A percentile compares a stretch with the other conserved stretches of the same genome.
Conservation (phyloP, 2,888 invertebrate genomes). For the Xylocampa areola region DNA sequence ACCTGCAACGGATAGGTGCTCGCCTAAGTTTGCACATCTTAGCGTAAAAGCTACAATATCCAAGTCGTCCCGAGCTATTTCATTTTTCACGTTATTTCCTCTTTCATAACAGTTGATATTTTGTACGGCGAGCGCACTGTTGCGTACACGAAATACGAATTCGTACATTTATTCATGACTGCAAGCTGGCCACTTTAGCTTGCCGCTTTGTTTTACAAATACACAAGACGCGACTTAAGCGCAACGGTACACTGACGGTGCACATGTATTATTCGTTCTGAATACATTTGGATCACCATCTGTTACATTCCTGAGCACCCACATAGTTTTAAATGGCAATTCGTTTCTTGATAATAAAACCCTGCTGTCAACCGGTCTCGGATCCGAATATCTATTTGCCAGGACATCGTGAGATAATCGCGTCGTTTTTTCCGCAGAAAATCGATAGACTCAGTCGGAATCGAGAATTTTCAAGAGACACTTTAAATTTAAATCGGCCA, state of each 20-base stretch:
- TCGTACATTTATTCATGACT: slow-evolving; percentile 73
- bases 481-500: slow-evolving; percentile 66
- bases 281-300: slow-evolving; percentile 53
- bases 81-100: slow-evolving; percentile 71
- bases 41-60: slow-evolving; percentile 55
- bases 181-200: slow-evolving; percentile 67
- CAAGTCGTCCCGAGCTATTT: slow-evolving; percentile 69
- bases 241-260: slow-evolving; percentile 44
- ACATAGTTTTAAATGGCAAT: slow-evolving; percentile 40
- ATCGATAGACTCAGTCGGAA: slow-evolving; percentile 58
- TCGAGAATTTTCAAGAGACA: slow-evolving; percentile 58
- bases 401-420: slow-evolving; percentile 63
- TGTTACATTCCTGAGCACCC: slow-evolving; percentile 51
- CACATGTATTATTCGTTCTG: slow-evolving; percentile 50
- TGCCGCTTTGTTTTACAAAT: slow-evolving; percentile 68
- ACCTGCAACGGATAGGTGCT: slow-evolving; percentile 57
- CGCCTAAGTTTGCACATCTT: slow-evolving; percentile 49
- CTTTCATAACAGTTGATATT: slow-evolving; percentile 70
- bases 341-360: slow-evolving; percentile 58
- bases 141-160: slow-evolving; percentile 69
- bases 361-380: slow-evolving; percentile 44
- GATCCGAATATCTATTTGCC: slow-evolving; percentile 61
- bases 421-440: slow-evolving; percentile 60
- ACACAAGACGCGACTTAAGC: slow-evolving; percentile 63
- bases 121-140: slow-evolving; percentile 63